Evolutionary conservation across 2,797 vertebrate genomes (phyloP), one percentile per base, ranked within the genome.

Genomic region (Cichlasoma orientale): DNA sequence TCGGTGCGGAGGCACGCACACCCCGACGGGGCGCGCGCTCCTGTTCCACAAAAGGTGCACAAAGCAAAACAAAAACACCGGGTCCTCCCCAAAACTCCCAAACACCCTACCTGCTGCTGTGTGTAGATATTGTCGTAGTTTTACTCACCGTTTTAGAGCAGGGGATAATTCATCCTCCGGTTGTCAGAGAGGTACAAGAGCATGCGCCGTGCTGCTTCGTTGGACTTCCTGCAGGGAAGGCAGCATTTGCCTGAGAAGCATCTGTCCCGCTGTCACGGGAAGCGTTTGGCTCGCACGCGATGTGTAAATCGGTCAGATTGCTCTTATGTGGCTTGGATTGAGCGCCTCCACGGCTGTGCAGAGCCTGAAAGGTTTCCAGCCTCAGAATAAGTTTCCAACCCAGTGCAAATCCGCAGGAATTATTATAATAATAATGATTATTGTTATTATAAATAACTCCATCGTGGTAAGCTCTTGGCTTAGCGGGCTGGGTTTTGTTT

Each of bases 191-290:
- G 47, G 57, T 56, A 19, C 27, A 0, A 54, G 89, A 89, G 94
- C 90, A 94, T 94, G 94, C 93, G 93, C 92, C 44, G 86, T 89
- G 79, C 82, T 27, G 91, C 91, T 68, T 50, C 77, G 84, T 18
- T 63, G 56, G 87, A 87, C 92, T 94, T 94, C 93, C 93, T 93
- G 92, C 94, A 83, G 77, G 71, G 89, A 83, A 91, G 78, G 90
- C 93, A 86, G 92, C 86, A 38, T 87, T 92, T 85, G 94, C 92
- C 93, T 92, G 93, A 92, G 93, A 93, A 93, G 93, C 94, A 92
- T 93, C 93, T 93, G 94, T 92, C 86, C 88, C 89, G 74, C 89
- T 92, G 93, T 94, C 94, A 95, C 93, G 93, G 92, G 88, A 93
- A 87, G 90, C 91, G 80, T 76, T 63, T 70, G 5, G 90, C 83